Base-by-base conservation (phyloP, 1,140 invertebrate genomes). In the Psilanteris sp. region DNA sequence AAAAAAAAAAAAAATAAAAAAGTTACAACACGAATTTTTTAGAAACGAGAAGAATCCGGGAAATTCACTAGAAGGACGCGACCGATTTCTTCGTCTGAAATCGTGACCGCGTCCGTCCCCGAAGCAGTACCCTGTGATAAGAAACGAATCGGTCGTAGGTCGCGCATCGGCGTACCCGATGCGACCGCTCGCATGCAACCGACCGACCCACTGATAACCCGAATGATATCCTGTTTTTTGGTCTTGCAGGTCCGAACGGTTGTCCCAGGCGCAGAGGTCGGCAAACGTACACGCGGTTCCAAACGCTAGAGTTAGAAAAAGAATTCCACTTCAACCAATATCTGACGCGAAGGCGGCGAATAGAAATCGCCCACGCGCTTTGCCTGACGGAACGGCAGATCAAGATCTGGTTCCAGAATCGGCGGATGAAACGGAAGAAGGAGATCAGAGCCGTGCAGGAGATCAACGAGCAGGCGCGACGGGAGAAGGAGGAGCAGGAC, bases 301-400 rank as follows among this genome's bases (percentile, higher is more conserved):
- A 97, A 88, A 97, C 96, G 0, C 88, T 97, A 83, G 96, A 97
- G 86, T 91, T 97, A 85, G 97, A 99, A 88, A 99, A 99, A 89
- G 97, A 99, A 90, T 99, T 99, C 88, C 97, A 99, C 87, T 99
- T 97, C 89, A 98, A 98, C 89, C 96, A 98, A 82, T 99, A 99
- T 89, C 91, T 98, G 85, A 98, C 97, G 77, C 91, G 97, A 83
- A 92, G 97, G 86, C 92, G 97, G 85, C 92, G 97, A 89, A 98
- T 99, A 90, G 97, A 98, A 89, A 98, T 99, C 77, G 97, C 97
- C 5, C 97, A 98, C 88, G 96, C 96, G 20, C 92, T 98, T 7
- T 98, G 97, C 86, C 91, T 98, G 37, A 98, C 97, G 57, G 97
- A 98, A 89, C 91, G 97, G 73, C 97, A 98, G 89, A 98, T 98